Conservation (phyloP, 2,797 vertebrate genomes). For the Perodicticus potto region DNA sequence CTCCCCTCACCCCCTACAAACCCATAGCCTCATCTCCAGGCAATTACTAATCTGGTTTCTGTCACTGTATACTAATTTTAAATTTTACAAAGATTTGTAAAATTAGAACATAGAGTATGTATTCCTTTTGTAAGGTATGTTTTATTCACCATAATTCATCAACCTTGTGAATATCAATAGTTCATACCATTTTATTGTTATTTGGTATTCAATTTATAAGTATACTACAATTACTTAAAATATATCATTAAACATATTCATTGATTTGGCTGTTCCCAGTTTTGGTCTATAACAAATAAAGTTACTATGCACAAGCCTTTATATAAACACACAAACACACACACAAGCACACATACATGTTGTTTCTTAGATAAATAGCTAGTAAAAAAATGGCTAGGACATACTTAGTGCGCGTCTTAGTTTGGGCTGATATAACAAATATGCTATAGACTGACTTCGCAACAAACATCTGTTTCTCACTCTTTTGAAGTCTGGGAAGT, state of each 20-base stretch:
- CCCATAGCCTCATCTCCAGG: not conserved
- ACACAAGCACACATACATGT: no score
- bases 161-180: not conserved
- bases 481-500: not conserved
- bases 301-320: not conserved
- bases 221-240: not conserved
- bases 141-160: not conserved
- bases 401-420: not conserved
- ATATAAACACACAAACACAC: not conserved
- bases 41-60: not conserved
- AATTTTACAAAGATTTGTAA: not conserved
- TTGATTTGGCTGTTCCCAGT: not conserved
- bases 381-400: not conserved
- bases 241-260: not conserved
- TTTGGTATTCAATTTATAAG: not conserved
- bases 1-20: not conserved
- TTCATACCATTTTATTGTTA: not conserved
- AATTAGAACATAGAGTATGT: not conserved
- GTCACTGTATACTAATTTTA: not conserved
- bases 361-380: not conserved
- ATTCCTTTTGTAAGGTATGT: not conserved
- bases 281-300: not conserved
- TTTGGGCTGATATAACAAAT: not conserved
- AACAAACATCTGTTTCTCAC: not conserved
- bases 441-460: not conserved